A percentile compares a stretch with the other conserved stretches of the same genome.
Conservation (phyloP, 2,888 invertebrate genomes). For the Calameuta idolon region DNA sequence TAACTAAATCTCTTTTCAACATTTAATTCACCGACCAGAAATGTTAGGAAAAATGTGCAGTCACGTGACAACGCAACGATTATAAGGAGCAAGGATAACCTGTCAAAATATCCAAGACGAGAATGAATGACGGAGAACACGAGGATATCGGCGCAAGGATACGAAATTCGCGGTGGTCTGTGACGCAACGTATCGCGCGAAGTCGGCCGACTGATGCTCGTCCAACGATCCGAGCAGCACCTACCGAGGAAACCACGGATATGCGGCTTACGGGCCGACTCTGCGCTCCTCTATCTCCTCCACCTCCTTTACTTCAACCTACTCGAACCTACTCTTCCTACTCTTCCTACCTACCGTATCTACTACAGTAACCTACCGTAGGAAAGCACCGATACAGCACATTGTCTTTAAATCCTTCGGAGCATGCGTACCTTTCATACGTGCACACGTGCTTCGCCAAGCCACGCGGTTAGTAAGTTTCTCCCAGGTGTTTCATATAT, state of each 20-base stretch:
- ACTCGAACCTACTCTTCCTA: not conserved
- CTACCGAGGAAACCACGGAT: constrained; percentile 16
- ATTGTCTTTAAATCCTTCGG: not conserved
- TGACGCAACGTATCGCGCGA: constrained; percentile 45
- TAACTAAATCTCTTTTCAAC: not conserved
- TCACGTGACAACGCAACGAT: not conserved
- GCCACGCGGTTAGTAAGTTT: not conserved
- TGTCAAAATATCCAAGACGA: not conserved
- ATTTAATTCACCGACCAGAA: not conserved
- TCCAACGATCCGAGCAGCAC: constrained; percentile 20
- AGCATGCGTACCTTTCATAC: not conserved
- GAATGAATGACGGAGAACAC: not conserved
- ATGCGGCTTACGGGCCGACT: constrained; percentile 14
- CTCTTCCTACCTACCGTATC: not conserved
- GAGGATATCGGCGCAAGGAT: not conserved
- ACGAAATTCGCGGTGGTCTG: constrained; percentile 24
- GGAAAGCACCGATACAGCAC: not conserved
- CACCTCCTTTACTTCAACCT: not conserved
- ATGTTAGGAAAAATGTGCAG: not conserved
- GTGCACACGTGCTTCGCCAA: not conserved
- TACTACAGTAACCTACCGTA: not conserved
- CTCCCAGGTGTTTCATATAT: not conserved
- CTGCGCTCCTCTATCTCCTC: constrained; percentile 18
- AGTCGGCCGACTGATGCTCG: constrained; percentile 47
- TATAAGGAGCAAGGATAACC: not conserved